A percentile compares a stretch with the other conserved stretches of the same genome.
Evolutionary conservation across 2,888 invertebrate species (phyloP).

Genomic region (Melinaea marsaeus): DNA sequence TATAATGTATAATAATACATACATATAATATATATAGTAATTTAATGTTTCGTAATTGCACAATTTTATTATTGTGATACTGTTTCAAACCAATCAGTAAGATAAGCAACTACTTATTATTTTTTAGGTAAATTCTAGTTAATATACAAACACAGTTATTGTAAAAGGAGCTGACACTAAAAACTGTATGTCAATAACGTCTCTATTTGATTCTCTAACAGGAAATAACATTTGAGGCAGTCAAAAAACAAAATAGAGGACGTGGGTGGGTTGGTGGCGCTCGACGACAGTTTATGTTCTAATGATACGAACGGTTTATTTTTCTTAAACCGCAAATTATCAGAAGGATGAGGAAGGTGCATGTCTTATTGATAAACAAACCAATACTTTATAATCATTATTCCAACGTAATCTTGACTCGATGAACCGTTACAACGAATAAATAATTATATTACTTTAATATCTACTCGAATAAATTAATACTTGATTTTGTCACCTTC

Average conservation of each 20-base stretch:
- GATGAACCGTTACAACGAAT: neutral
- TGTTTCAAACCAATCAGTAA: no score
- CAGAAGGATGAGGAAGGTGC: conserved; percentile 44
- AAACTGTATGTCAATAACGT: conserved; percentile 70
- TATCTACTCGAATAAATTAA: conserved; percentile 12
- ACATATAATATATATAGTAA: no score
- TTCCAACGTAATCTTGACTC: neutral
- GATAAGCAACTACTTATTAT: no score
- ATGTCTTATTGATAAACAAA: no score
- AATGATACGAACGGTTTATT: conserved; percentile 69
- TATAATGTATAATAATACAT: no score
- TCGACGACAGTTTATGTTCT: conserved; percentile 76
- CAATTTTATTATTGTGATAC: no score
- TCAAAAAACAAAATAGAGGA: conserved; percentile 58
- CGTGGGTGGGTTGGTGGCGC: conserved; percentile 75
- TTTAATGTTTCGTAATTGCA: no score
- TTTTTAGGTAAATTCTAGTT: no score
- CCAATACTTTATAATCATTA: neutral
- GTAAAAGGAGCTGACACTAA: conserved; percentile 22
- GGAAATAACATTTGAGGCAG: conserved; percentile 71
- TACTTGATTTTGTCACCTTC: neutral
- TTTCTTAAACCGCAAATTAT: conserved; percentile 63
- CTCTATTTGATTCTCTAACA: conserved; percentile 75
- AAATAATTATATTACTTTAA: neutral
- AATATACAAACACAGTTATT: conserved; percentile 17